A percentile compares a stretch with the other conserved stretches of the same genome.
Evolutionary conservation across 2,888 invertebrate species (phyloP).

Genomic region (Drosophila acutilabella): DNA sequence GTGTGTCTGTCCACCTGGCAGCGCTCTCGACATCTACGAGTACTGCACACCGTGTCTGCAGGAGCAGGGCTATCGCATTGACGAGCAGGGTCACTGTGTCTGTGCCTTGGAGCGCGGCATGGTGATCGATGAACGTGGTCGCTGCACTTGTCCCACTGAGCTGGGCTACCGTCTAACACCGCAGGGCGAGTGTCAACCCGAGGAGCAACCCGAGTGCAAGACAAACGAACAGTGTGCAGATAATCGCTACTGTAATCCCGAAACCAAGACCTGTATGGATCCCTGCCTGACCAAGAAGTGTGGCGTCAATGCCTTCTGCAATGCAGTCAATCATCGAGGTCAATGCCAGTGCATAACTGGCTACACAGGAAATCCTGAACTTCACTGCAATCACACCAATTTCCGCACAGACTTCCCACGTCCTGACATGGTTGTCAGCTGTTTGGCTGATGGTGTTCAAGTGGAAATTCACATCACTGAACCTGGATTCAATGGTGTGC

Average conservation of each 20-base stretch:
- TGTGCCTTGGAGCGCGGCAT: constrained; percentile 92
- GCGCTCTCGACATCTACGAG: constrained; percentile 91
- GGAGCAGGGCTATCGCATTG: constrained; percentile 90
- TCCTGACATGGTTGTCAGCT: constrained; percentile 94
- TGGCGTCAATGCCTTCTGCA: constrained; percentile 91
- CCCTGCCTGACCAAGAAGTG: constrained; percentile 91
- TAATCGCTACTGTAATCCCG: constrained; percentile 90
- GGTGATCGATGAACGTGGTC: constrained; percentile 90
- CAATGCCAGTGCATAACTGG: constrained; percentile 92
- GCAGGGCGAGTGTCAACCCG: constrained; percentile 87
- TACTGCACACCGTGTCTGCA: constrained; percentile 91
- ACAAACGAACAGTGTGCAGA: constrained; percentile 91
- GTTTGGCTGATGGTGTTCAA: constrained; percentile 95
- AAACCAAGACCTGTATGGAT: constrained; percentile 90
- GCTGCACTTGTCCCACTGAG: constrained; percentile 91
- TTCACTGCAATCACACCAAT: constrained; percentile 88
- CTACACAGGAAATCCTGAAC: constrained; percentile 91
- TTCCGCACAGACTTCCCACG: constrained; percentile 93
- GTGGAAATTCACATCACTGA: constrained; percentile 91
- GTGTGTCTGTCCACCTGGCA: constrained; percentile 91
- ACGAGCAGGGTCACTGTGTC: constrained; percentile 92
- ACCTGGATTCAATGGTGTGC: constrained; percentile 93
- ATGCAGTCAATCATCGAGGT: constrained; percentile 91
- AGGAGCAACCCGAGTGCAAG: constrained; percentile 87
- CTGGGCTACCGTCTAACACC: constrained; percentile 88